phyloP scores from a whole-genome alignment of 2,797 vertebrate species.

The Epinephelus malabaricus region DNA sequence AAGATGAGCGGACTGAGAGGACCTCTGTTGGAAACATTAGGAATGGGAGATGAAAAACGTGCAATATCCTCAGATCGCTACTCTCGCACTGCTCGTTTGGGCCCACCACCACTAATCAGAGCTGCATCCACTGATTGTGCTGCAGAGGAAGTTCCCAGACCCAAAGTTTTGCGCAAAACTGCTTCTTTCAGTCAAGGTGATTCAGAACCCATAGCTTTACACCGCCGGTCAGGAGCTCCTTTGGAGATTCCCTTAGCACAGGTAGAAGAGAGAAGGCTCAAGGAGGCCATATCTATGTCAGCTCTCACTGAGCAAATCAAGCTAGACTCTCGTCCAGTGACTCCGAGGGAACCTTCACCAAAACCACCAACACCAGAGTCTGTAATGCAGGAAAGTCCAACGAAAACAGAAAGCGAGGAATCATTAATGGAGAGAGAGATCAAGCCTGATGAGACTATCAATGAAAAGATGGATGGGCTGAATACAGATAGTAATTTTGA shows the following conservation, averaged over 20 bases:
- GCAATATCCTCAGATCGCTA: conserved; percentile 78
- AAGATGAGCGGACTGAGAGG: conserved; percentile 97
- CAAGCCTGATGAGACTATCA: conserved; percentile 70
- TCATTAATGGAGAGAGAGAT: conserved; percentile 76
- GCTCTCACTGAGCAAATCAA: conserved; percentile 89
- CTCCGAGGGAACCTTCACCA: conserved; percentile 75
- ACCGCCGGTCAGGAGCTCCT: conserved; percentile 93
- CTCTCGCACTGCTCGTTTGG: conserved; percentile 80
- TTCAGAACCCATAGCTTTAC: conserved; percentile 91
- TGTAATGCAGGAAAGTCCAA: conserved; percentile 72
- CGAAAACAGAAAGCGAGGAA: conserved; percentile 75
- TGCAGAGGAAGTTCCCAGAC: conserved; percentile 86
- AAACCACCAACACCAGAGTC: conserved; percentile 75
- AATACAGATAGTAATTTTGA: conserved; percentile 80
- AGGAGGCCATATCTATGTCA: conserved; percentile 96
- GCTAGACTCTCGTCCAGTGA: conserved; percentile 83
- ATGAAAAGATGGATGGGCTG: conserved; percentile 75
- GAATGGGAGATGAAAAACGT: conserved; percentile 89
- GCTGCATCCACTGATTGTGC: conserved; percentile 94
- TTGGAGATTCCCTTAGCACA: conserved; percentile 94
- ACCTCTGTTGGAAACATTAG: conserved; percentile 94
- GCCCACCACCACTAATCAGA: conserved; percentile 87
- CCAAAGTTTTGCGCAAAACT: conserved; percentile 92
- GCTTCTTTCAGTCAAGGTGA: conserved; percentile 98
- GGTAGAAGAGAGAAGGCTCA: conserved; percentile 89